Conservation (phyloP, 2,888 invertebrate genomes). For the Campaea margaritaria region DNA sequence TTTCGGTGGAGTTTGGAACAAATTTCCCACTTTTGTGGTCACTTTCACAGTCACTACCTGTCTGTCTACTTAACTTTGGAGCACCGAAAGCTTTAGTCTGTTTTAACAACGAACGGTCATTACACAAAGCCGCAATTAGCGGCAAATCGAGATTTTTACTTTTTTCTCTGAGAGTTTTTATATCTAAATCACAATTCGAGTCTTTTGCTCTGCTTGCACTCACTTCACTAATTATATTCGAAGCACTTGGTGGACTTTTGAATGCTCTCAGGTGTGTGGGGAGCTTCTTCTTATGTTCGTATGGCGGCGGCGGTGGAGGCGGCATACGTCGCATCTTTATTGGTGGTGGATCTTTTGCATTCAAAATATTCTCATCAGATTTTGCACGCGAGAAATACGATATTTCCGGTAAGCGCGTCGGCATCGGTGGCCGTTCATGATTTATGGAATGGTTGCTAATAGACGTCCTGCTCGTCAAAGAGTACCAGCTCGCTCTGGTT, state of each 20-base stretch:
- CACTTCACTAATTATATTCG: slow-evolving; percentile 61
- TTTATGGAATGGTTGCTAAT: slow-evolving; percentile 87
- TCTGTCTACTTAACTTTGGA: slow-evolving; percentile 86
- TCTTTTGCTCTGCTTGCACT: slow-evolving; percentile 71
- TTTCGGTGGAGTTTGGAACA: slow-evolving; percentile 78
- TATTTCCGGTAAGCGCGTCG: slow-evolving; percentile 81
- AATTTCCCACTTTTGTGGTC: slow-evolving; percentile 75
- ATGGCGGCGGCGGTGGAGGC: slow-evolving; percentile 83
- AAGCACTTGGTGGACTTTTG: slow-evolving; percentile 55
- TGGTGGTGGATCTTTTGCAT: slow-evolving; percentile 80
- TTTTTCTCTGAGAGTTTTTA: slow-evolving; percentile 93
- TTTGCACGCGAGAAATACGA: slow-evolving; percentile 88
- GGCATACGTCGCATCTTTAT: slow-evolving; percentile 83
- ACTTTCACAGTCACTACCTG: slow-evolving; percentile 77
- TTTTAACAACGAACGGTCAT: slow-evolving; percentile 94
- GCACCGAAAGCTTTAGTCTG: slow-evolving; percentile 94
- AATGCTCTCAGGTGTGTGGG: slow-evolving; percentile 81
- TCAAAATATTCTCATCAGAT: slow-evolving; percentile 93
- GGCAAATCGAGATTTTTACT: slow-evolving; percentile 96
- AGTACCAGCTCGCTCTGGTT: slow-evolving; percentile 87
- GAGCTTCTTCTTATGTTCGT: slow-evolving; percentile 81
- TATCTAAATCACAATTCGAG: slow-evolving; percentile 87
- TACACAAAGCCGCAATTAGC: slow-evolving; percentile 96
- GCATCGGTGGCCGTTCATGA: slow-evolving; percentile 88
- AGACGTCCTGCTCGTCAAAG: slow-evolving; percentile 84